Percentiles rank a stretch among this genome's conserved stretches.
phyloP scores from a whole-genome alignment of 2,113 vertebrate genomes.

The Cnemophilus loriae region DNA sequence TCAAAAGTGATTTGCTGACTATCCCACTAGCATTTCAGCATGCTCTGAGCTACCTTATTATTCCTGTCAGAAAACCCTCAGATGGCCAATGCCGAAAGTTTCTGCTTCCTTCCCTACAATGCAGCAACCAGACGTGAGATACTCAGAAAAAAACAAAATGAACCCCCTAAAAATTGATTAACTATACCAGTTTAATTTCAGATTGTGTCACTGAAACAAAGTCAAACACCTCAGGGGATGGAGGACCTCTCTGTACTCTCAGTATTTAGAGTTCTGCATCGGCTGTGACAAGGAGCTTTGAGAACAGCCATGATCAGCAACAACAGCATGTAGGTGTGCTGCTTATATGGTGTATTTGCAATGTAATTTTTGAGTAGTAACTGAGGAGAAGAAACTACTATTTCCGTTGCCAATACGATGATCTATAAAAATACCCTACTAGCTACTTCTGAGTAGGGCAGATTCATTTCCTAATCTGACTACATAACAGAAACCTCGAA shows the following conservation, averaged over 20 bases:
- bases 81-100: background rate
- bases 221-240: background rate
- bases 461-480: background rate
- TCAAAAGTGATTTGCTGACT: slow-evolving; percentile 23
- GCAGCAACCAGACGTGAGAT: background rate
- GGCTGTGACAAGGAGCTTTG: background rate
- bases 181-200: background rate
- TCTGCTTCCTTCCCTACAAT: background rate
- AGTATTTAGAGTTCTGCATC: background rate
- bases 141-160: background rate
- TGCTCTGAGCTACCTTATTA: background rate
- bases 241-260: background rate
- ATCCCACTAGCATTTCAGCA: background rate
- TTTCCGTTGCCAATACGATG: background rate
- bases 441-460: background rate
- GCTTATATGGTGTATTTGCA: background rate
- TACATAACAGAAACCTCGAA: background rate
- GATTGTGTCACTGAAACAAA: background rate
- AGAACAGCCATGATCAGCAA: background rate
- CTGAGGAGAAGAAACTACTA: background rate
- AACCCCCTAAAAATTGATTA: background rate
- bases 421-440: background rate
- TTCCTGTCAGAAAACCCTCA: background rate
- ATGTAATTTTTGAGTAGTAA: background rate
- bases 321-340: background rate